Percentiles rank a stretch among this genome's conserved stretches.
phyloP scores from a whole-genome alignment of 1,140 invertebrate species.

The Bombus balteatus region DNA sequence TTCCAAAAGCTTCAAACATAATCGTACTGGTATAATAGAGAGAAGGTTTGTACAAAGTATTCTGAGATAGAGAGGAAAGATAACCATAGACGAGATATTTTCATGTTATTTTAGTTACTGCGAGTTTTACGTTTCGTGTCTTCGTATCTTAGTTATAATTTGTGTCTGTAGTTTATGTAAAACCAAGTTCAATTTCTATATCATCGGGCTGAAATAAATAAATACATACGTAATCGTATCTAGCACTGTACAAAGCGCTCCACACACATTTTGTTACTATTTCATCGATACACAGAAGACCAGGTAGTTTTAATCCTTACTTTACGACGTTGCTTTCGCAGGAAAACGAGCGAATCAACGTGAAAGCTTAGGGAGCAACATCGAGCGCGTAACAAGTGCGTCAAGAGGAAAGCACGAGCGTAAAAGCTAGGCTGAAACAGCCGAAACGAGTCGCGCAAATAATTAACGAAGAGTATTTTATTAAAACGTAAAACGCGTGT shows the following conservation, averaged over 20 bases:
- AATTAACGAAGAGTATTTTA: slow-evolving; percentile 51
- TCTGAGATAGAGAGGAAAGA: too few relatives aligned
- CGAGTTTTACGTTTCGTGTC: too few relatives aligned
- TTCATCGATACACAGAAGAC: too few relatives aligned
- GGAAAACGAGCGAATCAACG: slow-evolving; percentile 39
- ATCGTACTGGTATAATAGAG: too few relatives aligned
- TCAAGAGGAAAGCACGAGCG: not conserved
- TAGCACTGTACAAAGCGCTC: not conserved
- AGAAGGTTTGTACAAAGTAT: too few relatives aligned
- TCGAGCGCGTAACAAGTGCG: slow-evolving; percentile 24
- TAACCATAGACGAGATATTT: too few relatives aligned
- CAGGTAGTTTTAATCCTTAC: slow-evolving; percentile 1
- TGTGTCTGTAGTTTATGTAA: too few relatives aligned
- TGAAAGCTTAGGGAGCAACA: slow-evolving; percentile 11
- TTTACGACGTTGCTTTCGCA: slow-evolving; percentile 27
- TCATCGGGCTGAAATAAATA: too few relatives aligned
- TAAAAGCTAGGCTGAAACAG: slow-evolving; percentile 23
- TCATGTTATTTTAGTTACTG: too few relatives aligned
- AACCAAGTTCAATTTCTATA: too few relatives aligned
- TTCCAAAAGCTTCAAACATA: not conserved
- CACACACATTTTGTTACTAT: not conserved
- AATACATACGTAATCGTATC: not conserved
- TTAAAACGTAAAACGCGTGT: slow-evolving; percentile 27
- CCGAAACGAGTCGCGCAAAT: slow-evolving; percentile 27
- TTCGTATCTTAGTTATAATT: too few relatives aligned